Conservation (phyloP, 2,113 vertebrate genomes). For the Hippocampus comes region DNA sequence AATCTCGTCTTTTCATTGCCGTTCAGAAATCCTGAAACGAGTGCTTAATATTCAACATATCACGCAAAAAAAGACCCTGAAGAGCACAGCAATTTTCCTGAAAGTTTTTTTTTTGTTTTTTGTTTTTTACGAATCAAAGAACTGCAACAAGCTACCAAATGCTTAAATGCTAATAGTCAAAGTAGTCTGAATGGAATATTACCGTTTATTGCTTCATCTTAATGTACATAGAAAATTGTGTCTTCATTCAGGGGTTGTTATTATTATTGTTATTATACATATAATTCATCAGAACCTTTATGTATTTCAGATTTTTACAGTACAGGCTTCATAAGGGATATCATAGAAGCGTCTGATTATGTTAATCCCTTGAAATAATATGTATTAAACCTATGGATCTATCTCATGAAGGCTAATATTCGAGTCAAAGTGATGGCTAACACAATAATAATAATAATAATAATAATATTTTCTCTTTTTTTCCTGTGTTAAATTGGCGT, state of each 20-base stretch:
- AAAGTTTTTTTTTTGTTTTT: slow-evolving; percentile 10
- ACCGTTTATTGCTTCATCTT: slow-evolving; percentile 69
- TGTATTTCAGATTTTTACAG: slow-evolving; percentile 53
- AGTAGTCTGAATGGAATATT: slow-evolving; percentile 41
- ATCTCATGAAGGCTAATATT: slow-evolving; percentile 60
- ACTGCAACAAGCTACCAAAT: slow-evolving; percentile 5
- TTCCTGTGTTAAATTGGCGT: slow-evolving; percentile 35
- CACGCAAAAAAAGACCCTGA: slow-evolving; percentile 36
- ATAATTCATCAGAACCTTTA: slow-evolving; percentile 28
- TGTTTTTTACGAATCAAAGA: background rate
- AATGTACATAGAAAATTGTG: slow-evolving; percentile 57
- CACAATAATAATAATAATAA: slow-evolving; percentile 7
- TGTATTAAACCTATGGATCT: slow-evolving; percentile 63
- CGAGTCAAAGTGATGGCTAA: slow-evolving; percentile 46
- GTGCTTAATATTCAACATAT: slow-evolving; percentile 36
- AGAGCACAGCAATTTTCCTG: slow-evolving; percentile 42
- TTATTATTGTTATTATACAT: slow-evolving; percentile 31
- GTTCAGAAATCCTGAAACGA: slow-evolving; percentile 18
- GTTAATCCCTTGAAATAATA: slow-evolving; percentile 63
- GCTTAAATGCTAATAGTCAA: slow-evolving; percentile 37
- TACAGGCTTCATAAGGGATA: slow-evolving; percentile 56
- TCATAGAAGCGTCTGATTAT: slow-evolving; percentile 61
- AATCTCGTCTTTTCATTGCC: slow-evolving; percentile 10
- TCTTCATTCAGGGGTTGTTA: slow-evolving; percentile 38
- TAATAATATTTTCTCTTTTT: slow-evolving; percentile 55